These are phyloP conservation scores for Lathamus discolor DNA, from an alignment of 2,113 vertebrate genomes.

Conservation along the genomic window DNA sequence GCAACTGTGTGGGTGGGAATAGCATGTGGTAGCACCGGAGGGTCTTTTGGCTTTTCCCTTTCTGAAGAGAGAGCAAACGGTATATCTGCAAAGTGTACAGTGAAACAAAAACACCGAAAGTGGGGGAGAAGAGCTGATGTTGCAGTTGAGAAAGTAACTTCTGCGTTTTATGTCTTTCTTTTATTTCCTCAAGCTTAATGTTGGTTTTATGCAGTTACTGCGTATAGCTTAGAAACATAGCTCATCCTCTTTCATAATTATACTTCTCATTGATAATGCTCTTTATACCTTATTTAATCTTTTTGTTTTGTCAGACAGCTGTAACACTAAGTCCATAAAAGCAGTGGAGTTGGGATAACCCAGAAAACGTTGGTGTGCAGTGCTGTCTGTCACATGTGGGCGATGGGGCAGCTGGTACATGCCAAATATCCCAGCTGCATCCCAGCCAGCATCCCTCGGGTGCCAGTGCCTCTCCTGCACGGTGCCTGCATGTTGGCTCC, in stretches of 20 bases:
- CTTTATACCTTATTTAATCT: slow-evolving; percentile 23
- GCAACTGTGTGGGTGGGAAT: not conserved
- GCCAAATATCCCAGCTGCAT: not conserved
- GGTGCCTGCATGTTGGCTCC: not conserved
- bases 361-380: fast-evolving
- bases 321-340: slow-evolving; percentile 19
- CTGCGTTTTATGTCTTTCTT: not conserved
- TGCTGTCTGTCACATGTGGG: fast-evolving
- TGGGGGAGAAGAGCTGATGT: not conserved
- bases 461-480: not conserved
- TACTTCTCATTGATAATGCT: not conserved
- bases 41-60: not conserved
- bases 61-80: not conserved
- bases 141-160: not conserved
- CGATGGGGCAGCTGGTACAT: fast-evolving
- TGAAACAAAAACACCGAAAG: not conserved
- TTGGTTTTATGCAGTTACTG: not conserved
- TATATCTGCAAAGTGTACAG: fast-evolving
- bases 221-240: not conserved
- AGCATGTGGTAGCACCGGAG: fast-evolving
- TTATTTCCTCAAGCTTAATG: not conserved
- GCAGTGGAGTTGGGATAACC: not conserved
- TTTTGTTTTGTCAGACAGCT: slow-evolving; percentile 11
- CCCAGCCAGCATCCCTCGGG: fast-evolving
- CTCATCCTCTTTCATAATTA: slow-evolving; percentile 33